phyloP scores from a whole-genome alignment of 1,140 invertebrate species.

The Drosophila repleta region DNA sequence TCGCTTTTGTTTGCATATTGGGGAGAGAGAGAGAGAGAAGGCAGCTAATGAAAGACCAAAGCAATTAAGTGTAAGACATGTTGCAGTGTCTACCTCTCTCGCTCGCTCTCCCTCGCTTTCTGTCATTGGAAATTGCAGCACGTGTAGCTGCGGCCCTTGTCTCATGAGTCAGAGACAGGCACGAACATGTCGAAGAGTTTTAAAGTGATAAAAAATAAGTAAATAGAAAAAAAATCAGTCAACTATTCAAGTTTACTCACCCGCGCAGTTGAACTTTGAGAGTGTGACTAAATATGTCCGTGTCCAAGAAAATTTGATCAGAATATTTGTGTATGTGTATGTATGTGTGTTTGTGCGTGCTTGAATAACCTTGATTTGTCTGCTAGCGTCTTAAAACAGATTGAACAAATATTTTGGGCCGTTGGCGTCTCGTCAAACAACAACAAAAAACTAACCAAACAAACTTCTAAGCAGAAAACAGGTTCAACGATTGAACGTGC shows the following conservation, averaged over 20 bases:
- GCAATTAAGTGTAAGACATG: constrained; percentile 5
- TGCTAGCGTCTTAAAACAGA: constrained; percentile 23
- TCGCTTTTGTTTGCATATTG: constrained; percentile 50
- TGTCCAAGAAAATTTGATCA: constrained; percentile 1
- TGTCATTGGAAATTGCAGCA: constrained; percentile 12
- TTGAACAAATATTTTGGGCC: not conserved
- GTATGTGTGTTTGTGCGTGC: not conserved
- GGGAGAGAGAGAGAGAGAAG: not conserved
- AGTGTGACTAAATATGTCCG: constrained; percentile 34
- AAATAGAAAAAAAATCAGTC: not conserved
- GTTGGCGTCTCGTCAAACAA: constrained; percentile 48
- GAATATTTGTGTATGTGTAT: not conserved
- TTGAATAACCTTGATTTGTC: constrained; percentile 48
- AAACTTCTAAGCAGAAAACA: constrained; percentile 62
- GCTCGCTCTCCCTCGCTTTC: not conserved
- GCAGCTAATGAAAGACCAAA: not conserved
- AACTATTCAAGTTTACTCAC: constrained; percentile 25
- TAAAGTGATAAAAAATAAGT: constrained; percentile 9
- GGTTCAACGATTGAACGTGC: constrained; percentile 41
- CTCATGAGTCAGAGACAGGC: constrained; percentile 27
- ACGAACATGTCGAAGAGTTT: not conserved
- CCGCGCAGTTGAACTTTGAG: constrained; percentile 35
- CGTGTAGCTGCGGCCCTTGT: constrained; percentile 25
- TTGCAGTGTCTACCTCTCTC: constrained; percentile 9
- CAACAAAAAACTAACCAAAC: constrained; percentile 60